Evolutionary conservation across 2,113 vertebrate genomes (phyloP), one percentile per base, ranked within the genome.

Genomic region (Ceyx melanurus): DNA sequence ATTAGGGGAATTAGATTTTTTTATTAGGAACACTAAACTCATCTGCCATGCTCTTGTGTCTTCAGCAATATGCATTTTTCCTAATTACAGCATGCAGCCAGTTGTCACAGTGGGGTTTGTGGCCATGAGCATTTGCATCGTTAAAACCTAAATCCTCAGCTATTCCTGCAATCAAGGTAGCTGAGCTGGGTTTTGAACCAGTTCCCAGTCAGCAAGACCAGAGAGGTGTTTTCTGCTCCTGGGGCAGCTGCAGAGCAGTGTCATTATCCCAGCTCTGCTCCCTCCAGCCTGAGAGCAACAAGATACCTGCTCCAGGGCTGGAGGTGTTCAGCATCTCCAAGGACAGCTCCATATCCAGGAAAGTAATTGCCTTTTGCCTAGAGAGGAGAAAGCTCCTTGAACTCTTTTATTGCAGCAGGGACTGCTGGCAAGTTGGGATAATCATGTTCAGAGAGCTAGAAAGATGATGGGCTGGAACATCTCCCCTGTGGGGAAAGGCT

Each of bases 1-100:
- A 95, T 96, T 95, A 96, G 80, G 66, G 57, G 92, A 96, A 97
- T 96, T 93, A 94, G 94, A 87, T 94, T 93, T 78, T 84, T 92
- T 95, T 91, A 95, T 89, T 89, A 88, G 89, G 72, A 93, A 74
- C 70, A 43, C 88, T 82, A 74, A 93, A 92, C 81, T 85, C 82
- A 65, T 91, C 53, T 84, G 77, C 79, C 10, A 5, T 9, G 77
- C 70, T 81, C 70, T 42, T 2, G 1, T 86, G 48, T 78, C 83
- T 84, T 31, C 10, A 89, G 67, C 81, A 83, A 70, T 43, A 43
- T 35, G 40, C 20, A 5, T 79, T 54, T 54, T 18, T 33, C 58
- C 89, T 84, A 73, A 72, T 82, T 76, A 40, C 50, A 53, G 43
- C 40, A 35, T 14, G 5, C n/a, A 73, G 86, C 68, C 82, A 16